A percentile compares a stretch with the other conserved stretches of the same genome.
These are phyloP conservation scores for Lagorchestes hirsutus DNA, from an alignment of 2,797 vertebrate genomes.

Conservation along the genomic window DNA sequence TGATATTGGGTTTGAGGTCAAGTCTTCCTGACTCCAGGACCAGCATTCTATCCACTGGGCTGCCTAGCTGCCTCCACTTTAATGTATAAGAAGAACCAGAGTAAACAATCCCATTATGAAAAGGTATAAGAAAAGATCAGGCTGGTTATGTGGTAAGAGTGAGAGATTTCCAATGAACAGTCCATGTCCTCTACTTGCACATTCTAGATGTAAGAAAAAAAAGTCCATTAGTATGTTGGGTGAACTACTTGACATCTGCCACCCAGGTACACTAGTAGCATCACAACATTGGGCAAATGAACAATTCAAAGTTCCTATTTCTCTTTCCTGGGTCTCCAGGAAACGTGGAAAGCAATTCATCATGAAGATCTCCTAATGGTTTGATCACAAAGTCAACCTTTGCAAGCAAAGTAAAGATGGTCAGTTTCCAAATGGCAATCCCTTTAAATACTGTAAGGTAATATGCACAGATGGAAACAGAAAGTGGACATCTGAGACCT, in stretches of 20 bases:
- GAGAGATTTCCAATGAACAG: neutral
- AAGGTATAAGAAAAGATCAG: neutral
- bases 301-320: neutral
- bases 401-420: neutral
- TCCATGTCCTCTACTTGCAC: neutral
- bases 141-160: neutral
- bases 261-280: neutral
- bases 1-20: neutral
- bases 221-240: neutral
- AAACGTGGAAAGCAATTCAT: neutral
- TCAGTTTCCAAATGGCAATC: neutral
- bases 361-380: neutral
- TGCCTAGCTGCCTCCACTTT: neutral
- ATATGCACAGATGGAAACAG: neutral
- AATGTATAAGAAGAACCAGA: neutral
- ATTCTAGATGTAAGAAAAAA: neutral
- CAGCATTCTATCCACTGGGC: neutral
- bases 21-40: neutral
- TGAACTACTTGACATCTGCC: neutral
- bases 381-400: conserved; percentile 20
- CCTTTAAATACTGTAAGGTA: neutral
- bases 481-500: neutral
- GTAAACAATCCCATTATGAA: neutral
- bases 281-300: neutral
- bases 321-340: neutral